Evolutionary conservation across 2,888 invertebrate species (phyloP).

Genomic region (Galerucella nymphaeae): DNA sequence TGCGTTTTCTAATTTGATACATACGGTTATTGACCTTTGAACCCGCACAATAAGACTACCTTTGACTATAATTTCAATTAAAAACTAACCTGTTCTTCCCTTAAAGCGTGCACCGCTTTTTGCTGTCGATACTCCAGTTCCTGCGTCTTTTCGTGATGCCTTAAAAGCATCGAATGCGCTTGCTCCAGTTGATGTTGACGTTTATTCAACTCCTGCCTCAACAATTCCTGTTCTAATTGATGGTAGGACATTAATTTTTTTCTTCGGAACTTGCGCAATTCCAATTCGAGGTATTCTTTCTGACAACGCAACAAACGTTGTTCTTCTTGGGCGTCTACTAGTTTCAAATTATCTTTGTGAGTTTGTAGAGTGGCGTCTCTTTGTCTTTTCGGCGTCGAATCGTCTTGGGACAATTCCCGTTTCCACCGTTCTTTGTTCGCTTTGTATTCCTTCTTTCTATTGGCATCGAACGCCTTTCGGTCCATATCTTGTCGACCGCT

Average conservation of each 20-base stretch:
- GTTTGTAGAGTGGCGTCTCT: conserved; percentile 90
- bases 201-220: conserved; percentile 93
- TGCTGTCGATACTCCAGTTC: conserved; percentile 96
- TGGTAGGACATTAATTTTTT: conserved; percentile 89
- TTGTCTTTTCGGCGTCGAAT: conserved; percentile 91
- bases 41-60: too few relatives aligned
- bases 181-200: conserved; percentile 95
- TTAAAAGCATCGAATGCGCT: conserved; percentile 91
- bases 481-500: conserved; percentile 90
- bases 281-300: conserved; percentile 90
- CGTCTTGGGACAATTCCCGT: conserved; percentile 90
- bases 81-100: conserved; percentile 80
- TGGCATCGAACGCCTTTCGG: conserved; percentile 89
- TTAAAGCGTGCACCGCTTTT: conserved; percentile 90
- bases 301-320: conserved; percentile 88
- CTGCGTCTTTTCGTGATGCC: conserved; percentile 97
- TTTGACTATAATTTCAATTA: neutral
- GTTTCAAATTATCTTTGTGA: conserved; percentile 91
- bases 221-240: conserved; percentile 89
- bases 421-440: conserved; percentile 97
- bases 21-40: too few relatives aligned
- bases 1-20: too few relatives aligned
- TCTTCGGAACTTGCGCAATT: conserved; percentile 91
- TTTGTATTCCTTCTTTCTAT: conserved; percentile 97
- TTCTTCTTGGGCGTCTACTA: conserved; percentile 91